Base-by-base conservation (phyloP, 37 sponge, comb jelly and placozoan genomes). In the Aphrocallistes beatrix region DNA sequence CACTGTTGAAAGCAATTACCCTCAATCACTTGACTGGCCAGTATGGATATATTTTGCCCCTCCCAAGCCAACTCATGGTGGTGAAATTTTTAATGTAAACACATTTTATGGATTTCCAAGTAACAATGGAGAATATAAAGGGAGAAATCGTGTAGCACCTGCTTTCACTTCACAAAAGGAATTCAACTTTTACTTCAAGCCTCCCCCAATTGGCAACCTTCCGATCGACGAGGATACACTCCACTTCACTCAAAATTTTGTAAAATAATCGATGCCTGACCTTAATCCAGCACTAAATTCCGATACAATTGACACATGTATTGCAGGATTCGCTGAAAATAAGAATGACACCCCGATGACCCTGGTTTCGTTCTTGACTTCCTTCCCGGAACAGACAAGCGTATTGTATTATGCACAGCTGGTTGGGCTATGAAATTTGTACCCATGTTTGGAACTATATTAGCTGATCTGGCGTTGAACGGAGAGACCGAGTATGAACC, bases 391-490 rank as follows among this genome's bases (percentile, higher is more conserved):
- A 85, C 60, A 9, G 37, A 51, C 50, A 51, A 51, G 25, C 85
- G 85, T 51, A 85, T 85, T 85, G 85, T 85, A 37, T 51, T 51
- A 8, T 9, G 39, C 85, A 85, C 60, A 28, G 37, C 51, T 28
- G 85, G 85, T 1, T 85, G 85, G 85, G 51, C 69, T 51, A 85
- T 85, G 85, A 85, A 85, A 37, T 85, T 85, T 85, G 85, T 85
- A 30, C 85, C 85, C 75, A 50, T 85, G 69, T 85, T 85, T 51
- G 85, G 85, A 8, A 51, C 23, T 8, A 85, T 85, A 60, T 51
- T 85, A 23, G 51, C 85, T 34, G 85, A 85, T 36, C 37, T 51
- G 37, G 85, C 85, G 19, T 50, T 85, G 32, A 36, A 60, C 36
- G 85, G 85, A 1, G 37, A 23, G 21, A 85, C 47, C 45, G 19